Percentiles rank a stretch among this genome's conserved stretches.
Evolutionary conservation across 1,140 invertebrate species (phyloP).

Genomic region (Holotrichia oblita): DNA sequence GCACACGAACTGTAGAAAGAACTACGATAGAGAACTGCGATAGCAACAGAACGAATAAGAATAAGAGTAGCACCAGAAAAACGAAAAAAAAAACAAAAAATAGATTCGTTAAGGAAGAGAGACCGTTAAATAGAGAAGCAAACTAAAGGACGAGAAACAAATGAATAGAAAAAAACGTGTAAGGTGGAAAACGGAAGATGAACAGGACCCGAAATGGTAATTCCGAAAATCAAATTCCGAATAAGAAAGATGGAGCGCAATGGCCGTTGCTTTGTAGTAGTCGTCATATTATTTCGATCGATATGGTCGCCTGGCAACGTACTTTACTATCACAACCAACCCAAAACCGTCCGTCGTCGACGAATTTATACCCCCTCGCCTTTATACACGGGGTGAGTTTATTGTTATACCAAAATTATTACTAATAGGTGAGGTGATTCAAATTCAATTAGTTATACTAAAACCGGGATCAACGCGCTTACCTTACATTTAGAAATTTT

Average conservation of each 20-base stretch:
- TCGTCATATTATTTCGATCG: slow-evolving; percentile 32
- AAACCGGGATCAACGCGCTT: neutral
- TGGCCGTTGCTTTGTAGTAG: slow-evolving; percentile 34
- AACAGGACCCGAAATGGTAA: slow-evolving; percentile 29
- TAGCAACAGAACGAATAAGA: neutral
- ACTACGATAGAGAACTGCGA: slow-evolving; percentile 4
- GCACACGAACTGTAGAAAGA: slow-evolving; percentile 13
- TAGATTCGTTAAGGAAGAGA: neutral
- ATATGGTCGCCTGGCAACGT: slow-evolving; percentile 26
- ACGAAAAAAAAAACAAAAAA: neutral
- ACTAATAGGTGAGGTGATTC: neutral
- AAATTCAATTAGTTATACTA: neutral
- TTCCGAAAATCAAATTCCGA: slow-evolving; percentile 31
- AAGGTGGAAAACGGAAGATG: slow-evolving; percentile 5
- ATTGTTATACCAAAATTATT: slow-evolving; percentile 16
- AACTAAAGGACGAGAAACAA: neutral
- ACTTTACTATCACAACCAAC: slow-evolving; percentile 31
- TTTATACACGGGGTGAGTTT: slow-evolving; percentile 17
- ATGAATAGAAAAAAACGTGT: neutral
- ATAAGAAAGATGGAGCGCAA: slow-evolving; percentile 31
- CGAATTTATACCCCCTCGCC: slow-evolving; percentile 22
- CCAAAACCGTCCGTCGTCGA: slow-evolving; percentile 18
- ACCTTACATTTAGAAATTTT: too few species aligned
- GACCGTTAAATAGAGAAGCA: neutral
- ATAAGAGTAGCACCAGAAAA: slow-evolving; percentile 6